phyloP scores from a whole-genome alignment of 2,113 vertebrate genomes.

The Alouatta palliata region DNA sequence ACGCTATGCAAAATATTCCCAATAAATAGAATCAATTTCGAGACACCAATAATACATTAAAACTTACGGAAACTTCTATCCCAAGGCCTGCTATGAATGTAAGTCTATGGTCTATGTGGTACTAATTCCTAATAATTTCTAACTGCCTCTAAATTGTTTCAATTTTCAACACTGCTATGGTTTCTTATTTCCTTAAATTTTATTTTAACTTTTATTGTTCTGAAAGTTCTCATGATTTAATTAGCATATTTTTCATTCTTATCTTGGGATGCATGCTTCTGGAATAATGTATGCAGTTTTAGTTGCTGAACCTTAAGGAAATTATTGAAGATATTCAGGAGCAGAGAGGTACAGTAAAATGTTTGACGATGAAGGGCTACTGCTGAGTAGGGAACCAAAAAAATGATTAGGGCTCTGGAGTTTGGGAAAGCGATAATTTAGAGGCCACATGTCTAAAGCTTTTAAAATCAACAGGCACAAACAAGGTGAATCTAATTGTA shows the following conservation, averaged over 20 bases:
- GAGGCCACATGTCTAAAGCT: neutral
- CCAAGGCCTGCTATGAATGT: neutral
- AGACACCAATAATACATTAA: slow-evolving; percentile 23
- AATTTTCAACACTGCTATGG: neutral
- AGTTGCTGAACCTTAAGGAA: neutral
- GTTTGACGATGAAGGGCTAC: neutral
- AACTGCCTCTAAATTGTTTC: slow-evolving; percentile 36
- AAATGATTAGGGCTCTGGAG: neutral
- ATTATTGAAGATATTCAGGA: neutral
- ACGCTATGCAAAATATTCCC: neutral
- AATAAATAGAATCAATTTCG: neutral
- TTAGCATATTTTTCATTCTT: neutral
- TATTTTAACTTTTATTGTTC: slow-evolving; percentile 39
- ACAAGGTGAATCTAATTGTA: neutral
- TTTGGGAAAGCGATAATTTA: slow-evolving; percentile 18
- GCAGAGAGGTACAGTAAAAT: neutral
- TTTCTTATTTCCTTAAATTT: slow-evolving; percentile 7
- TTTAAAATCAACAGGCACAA: slow-evolving; percentile 29
- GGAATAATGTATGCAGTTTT: slow-evolving; percentile 3
- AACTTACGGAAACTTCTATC: neutral
- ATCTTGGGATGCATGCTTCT: neutral
- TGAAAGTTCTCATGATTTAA: neutral
- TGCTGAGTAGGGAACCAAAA: neutral
- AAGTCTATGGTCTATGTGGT: neutral
- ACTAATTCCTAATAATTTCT: slow-evolving; percentile 3